phyloP scores from a whole-genome alignment of 2,888 invertebrate genomes.

The Yponomeuta evonymella region DNA sequence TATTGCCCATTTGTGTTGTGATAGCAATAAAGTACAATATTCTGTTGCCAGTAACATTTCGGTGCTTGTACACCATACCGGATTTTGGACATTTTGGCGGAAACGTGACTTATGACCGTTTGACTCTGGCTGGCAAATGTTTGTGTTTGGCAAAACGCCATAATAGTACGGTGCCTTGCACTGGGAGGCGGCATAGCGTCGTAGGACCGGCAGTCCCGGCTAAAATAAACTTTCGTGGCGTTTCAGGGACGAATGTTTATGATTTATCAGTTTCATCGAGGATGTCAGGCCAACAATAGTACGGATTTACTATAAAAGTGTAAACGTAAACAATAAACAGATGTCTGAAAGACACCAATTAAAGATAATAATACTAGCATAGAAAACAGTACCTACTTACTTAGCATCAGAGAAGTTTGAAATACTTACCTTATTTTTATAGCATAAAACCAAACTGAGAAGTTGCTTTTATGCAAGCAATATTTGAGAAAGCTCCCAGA shows the following conservation, averaged over 20 bases:
- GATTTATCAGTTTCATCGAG: too few relatives aligned
- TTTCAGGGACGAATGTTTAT: not conserved
- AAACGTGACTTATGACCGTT: slow-evolving; percentile 54
- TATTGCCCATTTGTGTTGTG: not conserved
- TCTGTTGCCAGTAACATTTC: slow-evolving; percentile 32
- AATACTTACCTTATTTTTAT: too few relatives aligned
- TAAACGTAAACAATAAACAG: too few relatives aligned
- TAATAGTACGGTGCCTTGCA: not conserved
- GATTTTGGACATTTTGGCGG: slow-evolving; percentile 52
- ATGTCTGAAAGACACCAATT: too few relatives aligned
- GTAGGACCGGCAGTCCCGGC: not conserved
- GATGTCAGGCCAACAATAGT: too few relatives aligned
- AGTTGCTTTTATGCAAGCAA: not conserved
- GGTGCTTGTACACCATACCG: slow-evolving; percentile 30
- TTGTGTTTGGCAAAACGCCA: slow-evolving; percentile 45
- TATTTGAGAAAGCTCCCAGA: not conserved
- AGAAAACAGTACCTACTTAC: too few relatives aligned
- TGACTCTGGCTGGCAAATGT: slow-evolving; percentile 41
- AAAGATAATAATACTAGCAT: too few relatives aligned
- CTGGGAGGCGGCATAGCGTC: not conserved
- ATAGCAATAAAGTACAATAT: slow-evolving; percentile 4
- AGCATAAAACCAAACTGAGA: too few relatives aligned
- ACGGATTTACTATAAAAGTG: too few relatives aligned
- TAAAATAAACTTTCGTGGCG: not conserved
- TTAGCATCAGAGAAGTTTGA: too few relatives aligned